Percentiles rank a stretch among this genome's conserved stretches.
Evolutionary conservation across 2,113 vertebrate species (phyloP).

Genomic region (Rhinoderma darwinii): DNA sequence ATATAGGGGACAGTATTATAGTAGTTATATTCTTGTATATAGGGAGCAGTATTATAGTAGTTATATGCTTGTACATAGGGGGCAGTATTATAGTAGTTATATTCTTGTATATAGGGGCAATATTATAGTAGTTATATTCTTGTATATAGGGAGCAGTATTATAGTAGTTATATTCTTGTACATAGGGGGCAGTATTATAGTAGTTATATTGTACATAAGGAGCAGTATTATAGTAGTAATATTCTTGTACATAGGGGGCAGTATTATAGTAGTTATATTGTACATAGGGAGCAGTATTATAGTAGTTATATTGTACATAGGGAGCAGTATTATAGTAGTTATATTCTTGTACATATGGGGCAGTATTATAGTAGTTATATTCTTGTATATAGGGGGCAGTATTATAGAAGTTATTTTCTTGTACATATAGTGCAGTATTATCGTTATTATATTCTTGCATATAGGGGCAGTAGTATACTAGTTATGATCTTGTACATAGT

Average conservation of each 20-base stretch:
- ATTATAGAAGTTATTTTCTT: constrained; percentile 9
- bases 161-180: constrained; percentile 3
- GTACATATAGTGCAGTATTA: not conserved
- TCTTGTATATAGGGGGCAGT: not conserved
- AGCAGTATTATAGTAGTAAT: constrained; percentile 9
- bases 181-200: not conserved
- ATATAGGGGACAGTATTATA: not conserved
- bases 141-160: not conserved
- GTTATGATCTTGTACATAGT: not conserved
- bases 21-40: no score
- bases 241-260: not conserved
- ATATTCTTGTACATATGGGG: not conserved
- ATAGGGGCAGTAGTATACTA: not conserved
- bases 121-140: constrained; percentile 2
- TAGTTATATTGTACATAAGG: constrained; percentile 6
- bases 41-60: constrained; percentile 12
- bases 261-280: constrained; percentile 19
- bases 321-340: no score
- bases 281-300: constrained; percentile 6
- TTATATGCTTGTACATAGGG: not conserved
- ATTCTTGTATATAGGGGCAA: not conserved
- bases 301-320: not conserved
- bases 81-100: not conserved
- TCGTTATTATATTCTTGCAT: not conserved
- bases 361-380: constrained; percentile 10